phyloP scores from a whole-genome alignment of 2,797 vertebrate species.

The Xenentodon cancila region DNA sequence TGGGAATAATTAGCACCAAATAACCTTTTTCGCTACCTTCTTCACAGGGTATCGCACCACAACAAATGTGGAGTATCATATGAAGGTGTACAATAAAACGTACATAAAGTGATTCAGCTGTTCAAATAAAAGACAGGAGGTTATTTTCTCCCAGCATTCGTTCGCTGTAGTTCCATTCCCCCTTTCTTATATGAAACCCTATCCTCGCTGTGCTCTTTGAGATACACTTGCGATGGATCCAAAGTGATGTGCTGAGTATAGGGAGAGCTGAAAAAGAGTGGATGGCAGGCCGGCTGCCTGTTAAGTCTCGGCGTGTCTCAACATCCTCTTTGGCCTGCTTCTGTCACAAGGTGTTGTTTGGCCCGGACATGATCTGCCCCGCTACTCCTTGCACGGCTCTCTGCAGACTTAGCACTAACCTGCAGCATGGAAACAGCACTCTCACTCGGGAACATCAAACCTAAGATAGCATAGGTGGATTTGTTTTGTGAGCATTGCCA shows the following conservation, averaged over 20 bases:
- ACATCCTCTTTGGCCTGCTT: slow-evolving; percentile 82
- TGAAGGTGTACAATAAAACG: slow-evolving; percentile 41
- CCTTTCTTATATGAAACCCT: slow-evolving; percentile 42
- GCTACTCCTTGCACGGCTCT: slow-evolving; percentile 55
- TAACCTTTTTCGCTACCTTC: slow-evolving; percentile 59
- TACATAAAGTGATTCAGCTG: slow-evolving; percentile 33
- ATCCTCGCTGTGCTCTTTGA: slow-evolving; percentile 39
- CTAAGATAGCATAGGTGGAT: slow-evolving; percentile 37
- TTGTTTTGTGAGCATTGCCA: slow-evolving; percentile 53
- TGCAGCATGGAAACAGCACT: slow-evolving; percentile 49
- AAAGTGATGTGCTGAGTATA: slow-evolving; percentile 77
- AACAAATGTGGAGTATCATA: slow-evolving; percentile 44
- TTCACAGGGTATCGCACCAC: slow-evolving; percentile 32
- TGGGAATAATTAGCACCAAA: slow-evolving; percentile 74
- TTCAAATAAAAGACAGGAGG: slow-evolving; percentile 45
- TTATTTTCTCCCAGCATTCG: slow-evolving; percentile 35
- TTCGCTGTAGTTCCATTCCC: slow-evolving; percentile 28
- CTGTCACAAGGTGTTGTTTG: slow-evolving; percentile 82
- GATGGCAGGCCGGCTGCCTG: slow-evolving; percentile 79
- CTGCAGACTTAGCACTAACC: slow-evolving; percentile 64
- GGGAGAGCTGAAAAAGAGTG: slow-evolving; percentile 77
- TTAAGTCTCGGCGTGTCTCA: slow-evolving; percentile 70
- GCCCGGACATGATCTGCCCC: slow-evolving; percentile 71
- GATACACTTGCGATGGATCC: slow-evolving; percentile 60
- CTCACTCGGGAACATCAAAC: slow-evolving; percentile 45